Base-by-base conservation (phyloP, 2,888 invertebrate genomes). In the Coleophora flavipennella region DNA sequence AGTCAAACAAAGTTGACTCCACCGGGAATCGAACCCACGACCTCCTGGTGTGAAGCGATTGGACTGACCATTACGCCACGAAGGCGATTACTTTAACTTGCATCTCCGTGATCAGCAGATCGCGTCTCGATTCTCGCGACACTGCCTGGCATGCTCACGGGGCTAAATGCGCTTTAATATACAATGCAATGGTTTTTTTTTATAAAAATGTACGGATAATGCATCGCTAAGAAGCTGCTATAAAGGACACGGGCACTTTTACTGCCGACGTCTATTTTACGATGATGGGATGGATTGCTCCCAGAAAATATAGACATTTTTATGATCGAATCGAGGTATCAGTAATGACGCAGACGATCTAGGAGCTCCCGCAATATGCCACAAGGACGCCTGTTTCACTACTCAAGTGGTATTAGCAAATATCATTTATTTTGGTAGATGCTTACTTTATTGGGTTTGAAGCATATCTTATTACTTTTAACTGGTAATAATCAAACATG, bases 221-320 rank as follows among this genome's bases (percentile, higher is more conserved):
- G 50, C 57, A 65, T 51, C 61, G 57, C 58, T 55, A 46, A 51
- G 50, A 48, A 54, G 53, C 49, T 64, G 48, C 50, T 63, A 53
- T 62, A 59, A 61, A 63, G 50, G 59, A 57, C 49, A 54, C 49
- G 55, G 55, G 51, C 59, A 57, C 49, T 72, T 77, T 77, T 75
- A 77, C 60, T 62, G 48, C 67, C 63, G 53, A 46, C 59, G 51
- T 57, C 59, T 53, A 62, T 69, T 79, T 78, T 79, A 79, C 60
- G 78, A 72, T 77, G 65, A 73, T 77, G 67, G 73, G 52, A 67
- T 65, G 56, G 63, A 68, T 67, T 62, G 59, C 67, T 63, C 59
- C 65, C 57, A 62, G 67, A 67, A 67, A 59, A 69, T 75, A 74
- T 69, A 65, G 63, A 64, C 62, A 67, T 69, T 75, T 76, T 77